Evolutionary conservation across 2,113 vertebrate genomes (phyloP), one percentile per base, ranked within the genome.

Genomic region (Apistogramma diplotaenia): DNA sequence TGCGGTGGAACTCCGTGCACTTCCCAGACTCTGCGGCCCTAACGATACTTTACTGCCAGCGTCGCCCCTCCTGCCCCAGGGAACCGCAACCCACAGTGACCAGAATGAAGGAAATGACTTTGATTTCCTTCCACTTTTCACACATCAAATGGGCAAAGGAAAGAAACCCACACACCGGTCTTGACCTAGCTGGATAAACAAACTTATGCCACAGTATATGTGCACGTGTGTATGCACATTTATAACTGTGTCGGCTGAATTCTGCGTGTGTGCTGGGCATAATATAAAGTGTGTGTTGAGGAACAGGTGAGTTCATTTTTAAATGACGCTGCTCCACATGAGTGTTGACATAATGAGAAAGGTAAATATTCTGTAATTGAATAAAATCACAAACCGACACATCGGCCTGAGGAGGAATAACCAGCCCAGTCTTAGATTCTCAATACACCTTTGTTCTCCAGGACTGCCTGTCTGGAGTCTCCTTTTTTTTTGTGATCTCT

Each of bases 71-170:
- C 55, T 54, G 71, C 89, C 85, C 74, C 19, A 33, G 87, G 79
- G 90, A 92, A 87, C 92, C 84, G 76, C 89, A 91, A 87, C 82
- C 89, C 79, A 74, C 89, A 79, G 60, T 35, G 46, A 86, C 82
- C 78, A 83, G 85, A 91, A 79, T 77, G 71, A 88, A 88, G 88
- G 91, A 94, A 95, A 93, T 79, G 78, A 58, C 86, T 91, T 93
- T 92, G 89, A 92, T 92, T 95, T 94, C 87, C 91, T 91, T 94
- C 93, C 92, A 93, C 89, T 90, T 93, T 94, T 94, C 85, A 90
- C 92, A 93, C 91, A 89, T 93, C 85, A 84, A 83, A 83, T 89
- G 46, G 79, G 65, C 54, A 79, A 78, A 33, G 75, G 74, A 84
- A 79, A 15, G 19, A 87, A 74, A 58, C 57, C 80, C 29, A 59